Evolutionary conservation across 2,888 invertebrate species (phyloP), one percentile per base, ranked within the genome.

Genomic region (Chloroclystis v-ata): DNA sequence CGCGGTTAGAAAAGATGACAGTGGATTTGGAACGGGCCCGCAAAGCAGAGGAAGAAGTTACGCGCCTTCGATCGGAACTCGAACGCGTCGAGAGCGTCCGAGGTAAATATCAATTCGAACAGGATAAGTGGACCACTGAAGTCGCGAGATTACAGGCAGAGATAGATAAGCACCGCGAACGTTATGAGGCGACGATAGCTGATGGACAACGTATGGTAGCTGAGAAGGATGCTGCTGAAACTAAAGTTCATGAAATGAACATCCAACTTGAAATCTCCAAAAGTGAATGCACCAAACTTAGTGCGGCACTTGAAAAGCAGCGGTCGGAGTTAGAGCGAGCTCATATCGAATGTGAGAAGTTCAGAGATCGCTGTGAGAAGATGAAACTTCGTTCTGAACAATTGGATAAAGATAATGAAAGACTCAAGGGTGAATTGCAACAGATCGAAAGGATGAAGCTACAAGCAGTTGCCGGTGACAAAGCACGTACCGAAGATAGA

Each of bases 291-390:
- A 89, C 91, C 25, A 96, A 96, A 77, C 85, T 93, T 12, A 89
- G 91, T 56, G 90, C 91, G 29, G 90, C 90, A 29, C 93, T 96
- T 74, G 96, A 96, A 62, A 94, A 95, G 69, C 94, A 94, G 73
- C 90, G 95, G 29, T 86, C 90, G 55, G 95, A 96, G 65, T 89
- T 95, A 64, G 96, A 95, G 76, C 90, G 95, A 35, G 93, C 95
- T 59, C 93, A 95, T 68, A 95, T 96, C 72, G 96, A 96, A 82
- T 93, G 95, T 63, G 96, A 96, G 72, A 96, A 96, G 84, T 91
- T 95, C 54, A 90, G 95, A 61, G 96, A 96, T 66, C 90, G 95
- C 54, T 93, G 95, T 73, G 96, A 96, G 70, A 95, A 95, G 82
- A 82, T 95, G n/a, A 93, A 93, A 65, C 75, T 91, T 45, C 91